A percentile compares a stretch with the other conserved stretches of the same genome.
These are phyloP conservation scores for Scaptomyza graminum DNA, from an alignment of 1,140 invertebrate species.

Conservation along the genomic window DNA sequence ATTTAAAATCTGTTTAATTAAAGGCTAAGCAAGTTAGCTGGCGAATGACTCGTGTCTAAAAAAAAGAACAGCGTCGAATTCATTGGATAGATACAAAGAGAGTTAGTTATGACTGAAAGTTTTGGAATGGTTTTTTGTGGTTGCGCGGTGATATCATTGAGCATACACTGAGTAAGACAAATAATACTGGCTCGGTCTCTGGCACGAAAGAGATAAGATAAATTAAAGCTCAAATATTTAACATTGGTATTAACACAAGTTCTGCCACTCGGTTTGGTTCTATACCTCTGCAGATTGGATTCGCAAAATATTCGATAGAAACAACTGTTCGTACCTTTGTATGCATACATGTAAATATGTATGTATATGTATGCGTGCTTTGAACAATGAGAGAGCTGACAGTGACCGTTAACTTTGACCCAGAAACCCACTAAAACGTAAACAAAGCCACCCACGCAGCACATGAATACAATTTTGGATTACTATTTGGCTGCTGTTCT, in stretches of 20 bases:
- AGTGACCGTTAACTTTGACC: conserved; percentile 68
- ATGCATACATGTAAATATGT: background rate
- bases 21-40: background rate
- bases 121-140: background rate
- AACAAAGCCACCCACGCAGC: conserved; percentile 61
- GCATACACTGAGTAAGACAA: conserved; percentile 46
- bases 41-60: background rate
- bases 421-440: conserved; percentile 73
- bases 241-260: conserved; percentile 78
- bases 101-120: conserved; percentile 9
- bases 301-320: background rate
- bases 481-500: conserved; percentile 7
- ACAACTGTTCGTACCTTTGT: background rate
- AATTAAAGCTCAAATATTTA: conserved; percentile 77
- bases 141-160: conserved; percentile 44
- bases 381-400: conserved; percentile 29
- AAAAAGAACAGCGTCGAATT: background rate
- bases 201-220: conserved; percentile 65
- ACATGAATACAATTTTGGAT: background rate
- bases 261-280: conserved; percentile 68
- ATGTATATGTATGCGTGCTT: background rate
- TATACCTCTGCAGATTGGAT: conserved; percentile 12
- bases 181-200: conserved; percentile 47
- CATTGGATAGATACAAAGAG: background rate
- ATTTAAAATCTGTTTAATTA: conserved; percentile 53